Percentiles rank a stretch among this genome's conserved stretches.
Evolutionary conservation across 2,113 vertebrate genomes (phyloP).

Genomic region (Engystomops pustulosus): DNA sequence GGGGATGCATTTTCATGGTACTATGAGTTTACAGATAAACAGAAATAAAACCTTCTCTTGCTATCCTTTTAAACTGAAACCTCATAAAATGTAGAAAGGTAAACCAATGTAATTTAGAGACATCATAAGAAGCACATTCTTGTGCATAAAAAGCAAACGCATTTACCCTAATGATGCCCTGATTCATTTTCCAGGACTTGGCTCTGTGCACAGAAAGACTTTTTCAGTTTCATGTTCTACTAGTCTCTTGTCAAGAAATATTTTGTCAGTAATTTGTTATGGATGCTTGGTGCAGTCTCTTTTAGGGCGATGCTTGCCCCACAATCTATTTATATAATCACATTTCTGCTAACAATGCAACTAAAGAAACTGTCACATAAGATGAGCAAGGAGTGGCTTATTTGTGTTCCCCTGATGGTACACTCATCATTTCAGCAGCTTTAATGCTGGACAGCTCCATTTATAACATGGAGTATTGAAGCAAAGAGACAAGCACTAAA

Average conservation of each 20-base stretch:
- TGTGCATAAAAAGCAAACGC: background rate
- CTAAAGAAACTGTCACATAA: conserved; percentile 34
- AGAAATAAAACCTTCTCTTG: background rate
- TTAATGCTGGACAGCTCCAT: conserved; percentile 18
- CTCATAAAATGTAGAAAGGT: background rate
- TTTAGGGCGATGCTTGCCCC: conserved; percentile 25
- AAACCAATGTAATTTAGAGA: background rate
- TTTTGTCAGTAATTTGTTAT: conserved; percentile 42
- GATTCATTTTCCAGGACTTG: background rate
- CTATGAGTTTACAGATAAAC: background rate
- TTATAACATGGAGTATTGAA: background rate
- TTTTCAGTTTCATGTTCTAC: conserved; percentile 5
- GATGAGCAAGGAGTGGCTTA: conserved; percentile 28
- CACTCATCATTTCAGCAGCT: conserved; percentile 15
- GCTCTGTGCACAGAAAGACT: background rate
- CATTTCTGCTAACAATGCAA: conserved; percentile 9
- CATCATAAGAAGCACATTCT: background rate
- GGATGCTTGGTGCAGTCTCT: background rate
- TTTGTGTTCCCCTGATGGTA: background rate
- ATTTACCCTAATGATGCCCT: background rate
- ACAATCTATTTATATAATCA: conserved; percentile 28
- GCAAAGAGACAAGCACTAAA: conserved; percentile 8
- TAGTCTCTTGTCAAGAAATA: conserved; percentile 28
- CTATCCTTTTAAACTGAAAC: conserved; percentile 27
- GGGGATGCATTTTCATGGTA: no score